These are phyloP conservation scores for Sarcophaga carnaria DNA, from an alignment of 2,888 invertebrate species.

Conservation along the genomic window DNA sequence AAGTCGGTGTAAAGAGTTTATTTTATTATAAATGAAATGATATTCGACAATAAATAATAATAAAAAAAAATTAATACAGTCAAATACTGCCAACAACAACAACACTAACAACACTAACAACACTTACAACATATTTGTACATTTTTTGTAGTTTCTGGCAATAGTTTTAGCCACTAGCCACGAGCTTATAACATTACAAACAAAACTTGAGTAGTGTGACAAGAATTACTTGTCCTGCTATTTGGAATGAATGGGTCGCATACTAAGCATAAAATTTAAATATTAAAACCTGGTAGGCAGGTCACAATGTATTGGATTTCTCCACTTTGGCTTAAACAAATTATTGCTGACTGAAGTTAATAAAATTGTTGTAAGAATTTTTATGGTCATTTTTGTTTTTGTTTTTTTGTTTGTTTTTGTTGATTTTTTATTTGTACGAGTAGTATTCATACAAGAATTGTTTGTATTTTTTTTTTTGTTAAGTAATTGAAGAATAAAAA, in stretches of 20 bases:
- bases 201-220: not conserved
- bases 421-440: not conserved
- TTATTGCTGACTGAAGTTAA: constrained; percentile 15
- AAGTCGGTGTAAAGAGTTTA: no score
- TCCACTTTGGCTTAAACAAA: not conserved
- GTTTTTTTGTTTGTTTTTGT: not conserved
- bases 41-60: no score
- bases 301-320: no score
- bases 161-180: not conserved
- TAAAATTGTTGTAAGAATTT: constrained; percentile 41
- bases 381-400: constrained; percentile 5
- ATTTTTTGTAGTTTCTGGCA: not conserved
- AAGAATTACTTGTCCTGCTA: not conserved
- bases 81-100: no score
- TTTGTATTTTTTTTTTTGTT: no score
- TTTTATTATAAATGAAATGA: no score
- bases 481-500: no score
- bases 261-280: no score
- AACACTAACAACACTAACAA: no score
- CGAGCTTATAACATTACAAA: not conserved
- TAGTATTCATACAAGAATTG: not conserved
- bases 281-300: no score
- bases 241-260: no score
- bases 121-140: not conserved
- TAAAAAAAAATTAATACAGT: not conserved